Percentiles rank a stretch among this genome's conserved stretches.
Evolutionary conservation across 2,888 invertebrate genomes (phyloP).

Genomic region (Fabriciana adippe): DNA sequence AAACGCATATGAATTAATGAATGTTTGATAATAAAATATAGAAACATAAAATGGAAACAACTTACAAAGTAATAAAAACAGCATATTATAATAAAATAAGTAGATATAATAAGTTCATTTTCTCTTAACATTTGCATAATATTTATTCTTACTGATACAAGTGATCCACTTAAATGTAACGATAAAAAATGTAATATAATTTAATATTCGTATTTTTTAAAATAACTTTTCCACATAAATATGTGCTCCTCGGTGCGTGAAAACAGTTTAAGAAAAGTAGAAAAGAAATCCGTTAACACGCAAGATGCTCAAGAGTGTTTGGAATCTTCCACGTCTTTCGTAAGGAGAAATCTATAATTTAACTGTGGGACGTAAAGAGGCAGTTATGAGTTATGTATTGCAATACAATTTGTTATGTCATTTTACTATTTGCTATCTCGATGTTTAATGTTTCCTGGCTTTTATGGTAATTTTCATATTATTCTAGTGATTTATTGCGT

Average conservation of each 20-base stretch:
- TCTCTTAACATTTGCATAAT: too few relatives aligned
- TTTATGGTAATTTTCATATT: slow-evolving; percentile 18
- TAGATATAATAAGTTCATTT: too few relatives aligned
- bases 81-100: too few relatives aligned
- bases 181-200: too few relatives aligned
- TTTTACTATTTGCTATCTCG: slow-evolving; percentile 13
- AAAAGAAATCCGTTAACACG: slow-evolving; percentile 23
- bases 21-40: too few relatives aligned
- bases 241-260: slow-evolving; percentile 20
- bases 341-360: slow-evolving; percentile 24
- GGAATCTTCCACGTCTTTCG: slow-evolving; percentile 18
- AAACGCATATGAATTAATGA: too few relatives aligned
- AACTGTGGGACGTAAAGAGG: slow-evolving; percentile 17
- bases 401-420: slow-evolving; percentile 15
- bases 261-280: slow-evolving; percentile 14
- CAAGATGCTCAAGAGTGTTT: slow-evolving; percentile 10
- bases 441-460: slow-evolving; percentile 8
- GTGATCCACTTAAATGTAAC: too few relatives aligned
- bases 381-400: slow-evolving; percentile 2
- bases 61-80: too few relatives aligned
- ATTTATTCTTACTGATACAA: too few relatives aligned
- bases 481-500: slow-evolving; percentile 17
- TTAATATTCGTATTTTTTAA: neutral
- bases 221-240: slow-evolving; percentile 7
- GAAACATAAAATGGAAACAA: too few relatives aligned